Evolutionary conservation across 2,797 vertebrate species (phyloP).

Genomic region (Pseudotriccus pelzelni): DNA sequence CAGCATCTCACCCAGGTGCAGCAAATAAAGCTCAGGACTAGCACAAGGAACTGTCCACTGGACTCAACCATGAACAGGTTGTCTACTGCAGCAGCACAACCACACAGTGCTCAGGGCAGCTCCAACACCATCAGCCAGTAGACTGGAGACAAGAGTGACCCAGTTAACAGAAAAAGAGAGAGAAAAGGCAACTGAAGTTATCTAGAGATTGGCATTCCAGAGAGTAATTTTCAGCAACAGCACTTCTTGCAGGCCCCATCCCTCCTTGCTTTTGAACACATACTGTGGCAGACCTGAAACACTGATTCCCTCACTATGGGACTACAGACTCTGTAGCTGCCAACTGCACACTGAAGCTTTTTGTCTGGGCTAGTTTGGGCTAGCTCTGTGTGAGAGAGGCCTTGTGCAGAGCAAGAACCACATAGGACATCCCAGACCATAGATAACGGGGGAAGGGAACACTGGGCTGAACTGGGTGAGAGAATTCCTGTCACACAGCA

Average conservation of each 20-base stretch:
- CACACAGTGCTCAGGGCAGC: fast-evolving
- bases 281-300: background rate
- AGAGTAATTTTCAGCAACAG: background rate
- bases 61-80: fast-evolving
- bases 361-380: background rate
- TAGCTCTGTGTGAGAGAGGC: background rate
- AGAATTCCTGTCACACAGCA: background rate
- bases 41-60: background rate
- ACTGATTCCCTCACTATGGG: fast-evolving
- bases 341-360: background rate
- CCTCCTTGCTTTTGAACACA: background rate
- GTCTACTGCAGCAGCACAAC: background rate
- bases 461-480: background rate
- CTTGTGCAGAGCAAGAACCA: background rate
- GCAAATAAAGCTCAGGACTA: background rate
- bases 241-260: background rate
- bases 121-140: background rate
- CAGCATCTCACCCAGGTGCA: background rate
- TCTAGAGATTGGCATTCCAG: background rate
- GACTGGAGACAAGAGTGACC: background rate
- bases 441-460: background rate
- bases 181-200: background rate
- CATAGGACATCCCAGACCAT: background rate
- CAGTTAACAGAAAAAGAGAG: background rate
- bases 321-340: background rate